Percentiles rank a stretch among this genome's conserved stretches.
Evolutionary conservation across 2,888 invertebrate species (phyloP).

Genomic region (Xiphydria camelus): DNA sequence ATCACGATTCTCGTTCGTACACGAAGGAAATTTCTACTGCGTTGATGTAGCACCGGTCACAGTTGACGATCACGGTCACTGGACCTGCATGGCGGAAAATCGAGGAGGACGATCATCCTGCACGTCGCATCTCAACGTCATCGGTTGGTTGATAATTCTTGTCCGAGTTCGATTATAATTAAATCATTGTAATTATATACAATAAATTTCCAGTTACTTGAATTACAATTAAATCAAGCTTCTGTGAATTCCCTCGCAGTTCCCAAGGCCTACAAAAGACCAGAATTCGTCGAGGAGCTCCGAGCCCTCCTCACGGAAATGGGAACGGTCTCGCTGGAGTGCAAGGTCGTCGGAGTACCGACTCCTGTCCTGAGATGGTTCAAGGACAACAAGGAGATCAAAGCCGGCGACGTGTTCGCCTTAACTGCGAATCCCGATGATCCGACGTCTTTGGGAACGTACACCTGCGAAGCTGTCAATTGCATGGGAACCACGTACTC

Average conservation of each 20-base stretch:
- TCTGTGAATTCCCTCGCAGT: conserved; percentile 58
- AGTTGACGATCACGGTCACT: conserved; percentile 80
- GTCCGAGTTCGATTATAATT: neutral
- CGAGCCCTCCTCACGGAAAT: conserved; percentile 82
- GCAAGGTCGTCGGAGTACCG: conserved; percentile 90
- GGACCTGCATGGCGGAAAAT: conserved; percentile 85
- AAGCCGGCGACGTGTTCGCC: conserved; percentile 88
- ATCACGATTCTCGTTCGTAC: conserved; percentile 75
- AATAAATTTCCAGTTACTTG: neutral
- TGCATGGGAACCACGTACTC: conserved; percentile 86
- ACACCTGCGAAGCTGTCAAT: conserved; percentile 85
- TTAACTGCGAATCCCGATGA: conserved; percentile 82
- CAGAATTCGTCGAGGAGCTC: conserved; percentile 84
- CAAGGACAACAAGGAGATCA: conserved; percentile 85
- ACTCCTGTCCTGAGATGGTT: conserved; percentile 77
- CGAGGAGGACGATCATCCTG: conserved; percentile 74
- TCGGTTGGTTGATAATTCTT: conserved; percentile 60
- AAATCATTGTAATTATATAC: no score
- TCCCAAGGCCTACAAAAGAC: conserved; percentile 85
- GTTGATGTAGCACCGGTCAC: conserved; percentile 81
- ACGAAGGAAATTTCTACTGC: conserved; percentile 86
- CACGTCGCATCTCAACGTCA: conserved; percentile 76
- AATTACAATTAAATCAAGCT: neutral
- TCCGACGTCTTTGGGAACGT: conserved; percentile 83
- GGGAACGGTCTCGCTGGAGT: conserved; percentile 87